These are phyloP conservation scores for Hestina assimilis DNA, from an alignment of 1,140 invertebrate genomes.

Conservation along the genomic window DNA sequence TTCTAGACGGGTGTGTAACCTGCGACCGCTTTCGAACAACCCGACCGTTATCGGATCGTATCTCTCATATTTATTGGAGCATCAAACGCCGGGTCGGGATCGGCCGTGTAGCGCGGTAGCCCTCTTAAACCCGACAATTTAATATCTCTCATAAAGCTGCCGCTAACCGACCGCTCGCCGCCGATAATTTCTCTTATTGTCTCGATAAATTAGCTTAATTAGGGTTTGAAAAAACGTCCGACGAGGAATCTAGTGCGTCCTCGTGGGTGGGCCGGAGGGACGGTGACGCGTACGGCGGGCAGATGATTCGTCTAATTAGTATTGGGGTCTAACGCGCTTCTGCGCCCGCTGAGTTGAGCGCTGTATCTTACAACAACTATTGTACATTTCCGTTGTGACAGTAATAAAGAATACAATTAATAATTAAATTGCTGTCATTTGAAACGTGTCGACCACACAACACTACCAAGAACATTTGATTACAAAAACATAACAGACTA, in stretches of 20 bases:
- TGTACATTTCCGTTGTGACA: neutral
- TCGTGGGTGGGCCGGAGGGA: conserved; percentile 49
- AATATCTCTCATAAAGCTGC: conserved; percentile 67
- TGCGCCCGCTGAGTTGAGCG: neutral
- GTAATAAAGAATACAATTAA: neutral
- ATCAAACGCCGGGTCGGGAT: conserved; percentile 33
- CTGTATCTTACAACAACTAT: conserved; percentile 4
- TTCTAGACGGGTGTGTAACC: conserved; percentile 34
- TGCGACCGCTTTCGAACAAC: conserved; percentile 3
- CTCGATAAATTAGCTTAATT: conserved; percentile 76
- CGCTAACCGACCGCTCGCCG: conserved; percentile 40
- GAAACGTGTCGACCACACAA: neutral
- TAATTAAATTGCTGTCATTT: neutral
- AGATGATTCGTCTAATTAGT: conserved; percentile 25
- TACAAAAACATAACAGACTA: too few relatives aligned
- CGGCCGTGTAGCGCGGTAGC: conserved; percentile 64
- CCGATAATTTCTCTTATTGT: conserved; percentile 72
- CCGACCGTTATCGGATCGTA: conserved; percentile 54
- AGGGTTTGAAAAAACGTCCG: conserved; percentile 63
- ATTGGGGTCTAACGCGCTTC: conserved; percentile 1
- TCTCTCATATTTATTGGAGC: conserved; percentile 64
- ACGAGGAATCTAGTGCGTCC: conserved; percentile 60
- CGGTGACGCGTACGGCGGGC: conserved; percentile 15
- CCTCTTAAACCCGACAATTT: conserved; percentile 56
- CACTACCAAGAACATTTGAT: too few relatives aligned